Conservation (phyloP, 2,888 invertebrate genomes). For the Beris chalybata region DNA sequence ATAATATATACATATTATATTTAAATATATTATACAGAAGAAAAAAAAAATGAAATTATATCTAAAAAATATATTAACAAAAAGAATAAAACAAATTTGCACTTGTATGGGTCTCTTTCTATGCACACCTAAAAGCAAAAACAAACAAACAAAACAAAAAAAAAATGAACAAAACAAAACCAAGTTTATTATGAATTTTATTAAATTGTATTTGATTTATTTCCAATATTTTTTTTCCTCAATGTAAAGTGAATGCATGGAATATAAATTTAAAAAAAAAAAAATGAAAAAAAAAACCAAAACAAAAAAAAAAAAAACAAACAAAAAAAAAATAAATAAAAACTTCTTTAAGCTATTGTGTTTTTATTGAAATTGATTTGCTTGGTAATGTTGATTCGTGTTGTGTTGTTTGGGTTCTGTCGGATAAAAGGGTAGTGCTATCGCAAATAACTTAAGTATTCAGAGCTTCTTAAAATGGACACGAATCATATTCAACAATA, state of each 20-base stretch:
- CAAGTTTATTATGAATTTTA: conserved; percentile 20
- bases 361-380: not conserved
- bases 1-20: conserved; percentile 21
- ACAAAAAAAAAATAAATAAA: not conserved
- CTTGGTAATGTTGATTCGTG: too few relatives aligned
- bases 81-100: conserved; percentile 25
- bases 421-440: too few relatives aligned
- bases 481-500: too few relatives aligned
- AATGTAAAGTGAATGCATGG: conserved; percentile 38
- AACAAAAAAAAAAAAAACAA: conserved; percentile 24
- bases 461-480: too few relatives aligned
- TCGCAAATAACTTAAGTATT: too few relatives aligned
- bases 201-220: conserved; percentile 28
- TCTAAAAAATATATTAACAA: conserved; percentile 9
- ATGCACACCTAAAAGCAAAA: conserved; percentile 24
- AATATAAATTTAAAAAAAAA: conserved; percentile 32
- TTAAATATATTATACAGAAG: conserved; percentile 29
- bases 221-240: conserved; percentile 30
- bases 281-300: conserved; percentile 22
- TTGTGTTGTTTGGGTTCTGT: too few relatives aligned
- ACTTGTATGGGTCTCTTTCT: conserved; percentile 32
- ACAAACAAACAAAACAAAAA: conserved; percentile 11
- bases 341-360: conserved; percentile 25
- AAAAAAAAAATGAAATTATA: conserved; percentile 21
- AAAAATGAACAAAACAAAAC: conserved; percentile 13